Base-by-base conservation (phyloP, 1,140 invertebrate genomes). In the Drosophila sp. region DNA sequence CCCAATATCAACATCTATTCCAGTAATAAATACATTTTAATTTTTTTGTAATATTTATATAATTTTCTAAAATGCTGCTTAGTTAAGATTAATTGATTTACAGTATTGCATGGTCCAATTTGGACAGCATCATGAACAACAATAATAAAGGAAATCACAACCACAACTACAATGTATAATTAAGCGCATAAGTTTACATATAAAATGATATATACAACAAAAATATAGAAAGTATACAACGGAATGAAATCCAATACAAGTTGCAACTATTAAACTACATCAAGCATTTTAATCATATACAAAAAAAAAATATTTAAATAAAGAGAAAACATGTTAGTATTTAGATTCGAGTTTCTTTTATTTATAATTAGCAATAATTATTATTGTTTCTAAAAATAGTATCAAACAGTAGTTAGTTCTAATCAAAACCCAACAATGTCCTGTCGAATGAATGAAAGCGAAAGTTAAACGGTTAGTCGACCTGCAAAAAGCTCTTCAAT, bases 241-340 rank as follows among this genome's bases (percentile, higher is more conserved):
- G 80, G 73, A 77, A 71, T 4, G 16, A 40, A 65, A 78, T 86
- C 73, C 81, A 80, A 70, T 74, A 78, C 79, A 76, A 86, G 74
- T 78, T 84, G 82, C 78, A 81, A 84, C 81, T 86, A 84, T 87
- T 86, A 75, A 80, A 80, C 63, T 79, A 80, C 76, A 80, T 84
- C 70, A 81, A 72, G 81, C 81, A 84, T 84, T 84, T 84, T 84
- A 84, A 86, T 80, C 77, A 86, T 81, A 86, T 78, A 84, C 81
- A 84, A 38, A 38, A 38, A 38, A n/a, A 3, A 74, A 80, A 86
- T 84, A 86, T 86, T 84, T 75, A 87, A 84, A 80, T 84, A 84
- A 84, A 84, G 58, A 84, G 58, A 84, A 62, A 65, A 57, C 43
- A 78, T 86, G 81, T 86, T 84, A 84, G 80, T 66, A 81, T 75